These are phyloP conservation scores for Rhombomys opimus DNA, from an alignment of 2,113 vertebrate species.

Conservation along the genomic window DNA sequence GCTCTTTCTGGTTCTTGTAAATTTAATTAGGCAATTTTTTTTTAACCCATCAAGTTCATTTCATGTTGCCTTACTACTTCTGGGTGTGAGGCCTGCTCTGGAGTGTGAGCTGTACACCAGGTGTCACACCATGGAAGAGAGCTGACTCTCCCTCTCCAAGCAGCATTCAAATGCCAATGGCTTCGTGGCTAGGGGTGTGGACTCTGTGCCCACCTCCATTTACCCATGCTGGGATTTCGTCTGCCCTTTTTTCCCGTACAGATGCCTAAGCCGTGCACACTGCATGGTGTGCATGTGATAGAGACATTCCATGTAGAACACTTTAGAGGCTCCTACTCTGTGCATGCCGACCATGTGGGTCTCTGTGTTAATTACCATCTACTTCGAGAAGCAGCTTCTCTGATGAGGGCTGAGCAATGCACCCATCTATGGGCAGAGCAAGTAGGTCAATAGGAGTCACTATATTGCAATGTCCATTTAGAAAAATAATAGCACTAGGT, in stretches of 20 bases:
- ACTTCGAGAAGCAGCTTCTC: not conserved
- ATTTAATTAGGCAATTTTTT: slow-evolving; percentile 14
- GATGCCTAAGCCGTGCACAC: not conserved
- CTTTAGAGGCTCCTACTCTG: not conserved
- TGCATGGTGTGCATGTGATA: not conserved
- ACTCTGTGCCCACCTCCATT: not conserved
- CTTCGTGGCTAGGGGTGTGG: not conserved
- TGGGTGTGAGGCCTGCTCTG: no score
- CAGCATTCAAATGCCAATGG: not conserved
- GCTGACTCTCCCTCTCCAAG: not conserved
- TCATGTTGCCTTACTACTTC: not conserved
- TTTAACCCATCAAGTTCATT: not conserved
- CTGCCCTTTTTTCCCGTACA: not conserved
- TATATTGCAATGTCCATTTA: not conserved
- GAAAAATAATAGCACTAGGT: not conserved
- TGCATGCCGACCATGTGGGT: not conserved
- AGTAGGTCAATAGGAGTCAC: not conserved
- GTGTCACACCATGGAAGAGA: not conserved
- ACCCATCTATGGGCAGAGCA: not conserved
- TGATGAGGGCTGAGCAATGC: not conserved
- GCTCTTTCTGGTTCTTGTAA: not conserved
- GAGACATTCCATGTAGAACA: not conserved
- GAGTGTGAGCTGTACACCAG: not conserved
- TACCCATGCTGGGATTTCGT: not conserved
- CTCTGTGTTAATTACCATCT: not conserved